Evolutionary conservation across 2,113 vertebrate genomes (phyloP).

Genomic region (Proterorhinus semilunaris): DNA sequence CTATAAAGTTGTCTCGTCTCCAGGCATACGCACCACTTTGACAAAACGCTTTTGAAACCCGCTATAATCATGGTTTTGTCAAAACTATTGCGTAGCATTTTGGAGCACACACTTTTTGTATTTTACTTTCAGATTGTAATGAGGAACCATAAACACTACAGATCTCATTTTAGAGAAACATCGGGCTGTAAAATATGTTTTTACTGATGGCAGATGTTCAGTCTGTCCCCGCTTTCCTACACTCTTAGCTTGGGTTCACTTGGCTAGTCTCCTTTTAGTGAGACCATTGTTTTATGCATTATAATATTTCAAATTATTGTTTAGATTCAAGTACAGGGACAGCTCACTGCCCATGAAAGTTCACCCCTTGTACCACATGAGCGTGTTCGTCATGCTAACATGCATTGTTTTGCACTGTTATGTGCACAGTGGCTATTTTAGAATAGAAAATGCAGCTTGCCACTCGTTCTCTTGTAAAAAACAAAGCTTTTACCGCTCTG

Average conservation of each 20-base stretch:
- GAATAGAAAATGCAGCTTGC: neutral
- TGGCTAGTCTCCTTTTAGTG: too few species aligned
- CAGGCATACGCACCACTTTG: neutral
- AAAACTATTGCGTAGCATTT: too few species aligned
- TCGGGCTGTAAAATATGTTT: neutral
- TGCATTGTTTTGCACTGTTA: too few species aligned
- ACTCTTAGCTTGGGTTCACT: too few species aligned
- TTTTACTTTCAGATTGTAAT: neutral
- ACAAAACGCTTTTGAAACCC: neutral
- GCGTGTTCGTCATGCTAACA: too few species aligned
- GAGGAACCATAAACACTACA: neutral
- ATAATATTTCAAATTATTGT: too few species aligned
- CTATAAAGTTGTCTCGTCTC: neutral
- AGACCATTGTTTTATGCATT: too few species aligned
- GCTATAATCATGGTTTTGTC: too few species aligned
- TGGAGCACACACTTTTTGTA: neutral
- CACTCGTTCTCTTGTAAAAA: neutral
- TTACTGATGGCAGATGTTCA: too few species aligned
- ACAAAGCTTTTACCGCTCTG: neutral
- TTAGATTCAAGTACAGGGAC: too few species aligned
- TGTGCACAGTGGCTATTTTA: neutral
- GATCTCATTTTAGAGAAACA: neutral
- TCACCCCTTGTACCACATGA: neutral
- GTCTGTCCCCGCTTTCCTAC: too few species aligned
- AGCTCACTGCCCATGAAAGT: neutral